Evolutionary conservation across 1,140 invertebrate genomes (phyloP), one percentile per base, ranked within the genome.

Genomic region (Aethina tumida): DNA sequence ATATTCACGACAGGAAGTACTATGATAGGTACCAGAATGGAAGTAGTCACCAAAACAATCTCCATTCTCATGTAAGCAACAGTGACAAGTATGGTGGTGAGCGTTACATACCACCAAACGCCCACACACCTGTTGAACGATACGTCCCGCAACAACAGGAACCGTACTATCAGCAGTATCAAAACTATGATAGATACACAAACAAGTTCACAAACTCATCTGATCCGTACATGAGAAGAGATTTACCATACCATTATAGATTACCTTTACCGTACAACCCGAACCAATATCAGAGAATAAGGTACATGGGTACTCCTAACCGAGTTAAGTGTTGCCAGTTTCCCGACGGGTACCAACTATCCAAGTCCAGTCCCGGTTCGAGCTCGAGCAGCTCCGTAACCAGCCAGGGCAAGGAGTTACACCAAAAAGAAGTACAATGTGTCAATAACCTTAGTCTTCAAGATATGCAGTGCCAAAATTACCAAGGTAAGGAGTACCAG

Each of bases 111-210:
- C 75, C 75, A 1, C 75, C 75, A 3, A 72, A 73, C 32, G 75
- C 75, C 21, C 77, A 79, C 56, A 74, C 75, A 40, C 77, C 77
- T 5, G 76, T 79, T 27, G 76, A 79, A 58, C 66, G 75, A 20
- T 76, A 77, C 46, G 74, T 77, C 41, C 75, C 75, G 21, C 56
- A 59, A 32, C 55, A 43, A 22, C 57, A 60, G 43, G 52, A 57
- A 38, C 44, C 47, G 22, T 60, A 60, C 41, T 55, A 54, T 39
- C 46, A 41, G n/a, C 36, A 41, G 10, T 52, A 55, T 30, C 55
- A 60, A 41, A 19, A 50, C 4, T 35, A 46, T 10, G 53, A 56
- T 29, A 36, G 55, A 1, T 56, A 51, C 32, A 43, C 41, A 2
- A 56, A 57, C 39, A 50, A 52, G 30, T 54, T 48, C 26, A 68